phyloP scores from a whole-genome alignment of 2,888 invertebrate species.

The Himalopsyche kuldschensis region DNA sequence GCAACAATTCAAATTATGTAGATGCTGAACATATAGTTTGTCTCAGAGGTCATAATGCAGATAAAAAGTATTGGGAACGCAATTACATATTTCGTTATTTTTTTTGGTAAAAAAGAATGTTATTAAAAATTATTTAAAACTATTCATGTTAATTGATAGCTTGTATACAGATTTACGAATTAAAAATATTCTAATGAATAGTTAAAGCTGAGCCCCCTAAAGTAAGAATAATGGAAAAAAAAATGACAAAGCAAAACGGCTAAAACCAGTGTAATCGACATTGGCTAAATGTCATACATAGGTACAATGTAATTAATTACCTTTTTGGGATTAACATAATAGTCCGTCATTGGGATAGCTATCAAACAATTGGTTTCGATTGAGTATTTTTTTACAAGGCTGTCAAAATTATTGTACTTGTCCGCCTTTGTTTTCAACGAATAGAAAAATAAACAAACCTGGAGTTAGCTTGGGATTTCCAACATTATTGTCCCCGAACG shows the following conservation, averaged over 20 bases:
- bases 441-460: constrained; percentile 63
- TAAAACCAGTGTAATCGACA: not conserved
- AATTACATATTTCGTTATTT: no score
- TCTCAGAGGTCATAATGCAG: no score
- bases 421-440: constrained; percentile 22
- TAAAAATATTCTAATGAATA: no score
- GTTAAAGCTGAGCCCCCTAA: no score
- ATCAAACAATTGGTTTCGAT: not conserved
- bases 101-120: no score
- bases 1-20: no score
- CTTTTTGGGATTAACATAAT: constrained; percentile 14
- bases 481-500: constrained; percentile 81
- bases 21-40: no score
- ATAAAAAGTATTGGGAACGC: no score
- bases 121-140: no score
- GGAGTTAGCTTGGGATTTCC: constrained; percentile 78
- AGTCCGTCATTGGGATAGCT: not conserved
- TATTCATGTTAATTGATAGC: no score
- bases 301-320: not conserved
- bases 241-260: not conserved
- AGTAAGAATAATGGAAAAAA: not conserved
- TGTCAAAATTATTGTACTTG: not conserved
- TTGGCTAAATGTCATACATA: not conserved
- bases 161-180: no score
- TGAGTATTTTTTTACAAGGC: no score